Evolutionary conservation across 2,888 invertebrate genomes (phyloP).

Genomic region (Prosapia bicincta): DNA sequence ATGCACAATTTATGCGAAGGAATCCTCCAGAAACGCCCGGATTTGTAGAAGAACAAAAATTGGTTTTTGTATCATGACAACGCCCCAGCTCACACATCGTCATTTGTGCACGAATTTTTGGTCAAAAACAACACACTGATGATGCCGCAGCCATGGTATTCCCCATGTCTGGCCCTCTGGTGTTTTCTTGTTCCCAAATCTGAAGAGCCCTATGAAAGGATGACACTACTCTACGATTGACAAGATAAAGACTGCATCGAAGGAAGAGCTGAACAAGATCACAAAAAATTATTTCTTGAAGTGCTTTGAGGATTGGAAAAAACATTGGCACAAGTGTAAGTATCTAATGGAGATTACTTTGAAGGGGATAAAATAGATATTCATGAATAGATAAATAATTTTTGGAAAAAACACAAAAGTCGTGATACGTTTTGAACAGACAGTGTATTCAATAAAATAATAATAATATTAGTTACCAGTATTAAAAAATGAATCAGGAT

Average conservation of each 20-base stretch:
- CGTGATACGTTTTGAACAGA: too few relatives aligned
- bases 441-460: too few relatives aligned
- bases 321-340: background rate
- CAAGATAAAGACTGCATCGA: too few relatives aligned
- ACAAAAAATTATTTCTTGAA: background rate
- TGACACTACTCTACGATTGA: background rate
- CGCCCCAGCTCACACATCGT: conserved; percentile 25
- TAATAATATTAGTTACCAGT: too few relatives aligned
- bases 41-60: conserved; percentile 21
- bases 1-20: conserved; percentile 27
- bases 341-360: too few relatives aligned
- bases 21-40: conserved; percentile 27
- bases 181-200: background rate
- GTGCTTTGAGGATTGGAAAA: background rate
- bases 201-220: background rate
- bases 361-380: too few relatives aligned
- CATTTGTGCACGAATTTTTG: background rate
- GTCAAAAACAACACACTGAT: background rate
- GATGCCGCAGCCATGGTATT: background rate
- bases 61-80: conserved; percentile 27
- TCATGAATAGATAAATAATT: too few relatives aligned
- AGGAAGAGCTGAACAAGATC: background rate
- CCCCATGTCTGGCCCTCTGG: background rate
- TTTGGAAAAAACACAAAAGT: too few relatives aligned
- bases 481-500: too few relatives aligned